phyloP scores from a whole-genome alignment of 2,888 invertebrate species.

The Aethes cnicana region DNA sequence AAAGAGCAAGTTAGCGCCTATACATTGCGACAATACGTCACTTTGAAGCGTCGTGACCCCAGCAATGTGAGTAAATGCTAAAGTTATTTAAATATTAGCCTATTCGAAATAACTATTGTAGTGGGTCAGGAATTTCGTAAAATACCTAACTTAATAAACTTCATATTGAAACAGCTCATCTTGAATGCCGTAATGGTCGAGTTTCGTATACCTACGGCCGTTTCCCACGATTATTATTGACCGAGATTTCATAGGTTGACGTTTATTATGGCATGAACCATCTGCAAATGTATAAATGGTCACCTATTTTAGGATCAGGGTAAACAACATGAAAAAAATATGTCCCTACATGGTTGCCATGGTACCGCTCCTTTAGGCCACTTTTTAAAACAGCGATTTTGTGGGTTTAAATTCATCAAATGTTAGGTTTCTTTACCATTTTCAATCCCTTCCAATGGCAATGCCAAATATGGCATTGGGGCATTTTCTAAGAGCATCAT shows the following conservation, averaged over 20 bases:
- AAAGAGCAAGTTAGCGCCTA: slow-evolving; percentile 25
- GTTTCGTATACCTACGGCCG: background rate
- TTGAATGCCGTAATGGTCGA: background rate
- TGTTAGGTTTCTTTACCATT: no score
- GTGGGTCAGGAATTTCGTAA: background rate
- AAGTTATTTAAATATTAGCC: slow-evolving; percentile 22
- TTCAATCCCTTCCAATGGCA: no score
- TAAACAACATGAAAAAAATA: no score
- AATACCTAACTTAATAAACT: background rate
- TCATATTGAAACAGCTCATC: slow-evolving; percentile 3
- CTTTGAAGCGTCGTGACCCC: slow-evolving; percentile 26
- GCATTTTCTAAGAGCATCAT: no score
- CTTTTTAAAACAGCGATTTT: no score
- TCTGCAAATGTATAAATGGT: no score
- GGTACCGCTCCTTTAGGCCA: no score
- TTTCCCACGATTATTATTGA: background rate
- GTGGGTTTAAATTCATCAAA: no score
- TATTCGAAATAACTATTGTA: slow-evolving; percentile 14
- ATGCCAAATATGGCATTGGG: no score
- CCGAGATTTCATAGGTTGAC: background rate
- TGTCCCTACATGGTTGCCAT: no score
- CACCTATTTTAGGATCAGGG: no score
- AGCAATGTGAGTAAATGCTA: slow-evolving; percentile 18
- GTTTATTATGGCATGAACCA: no score
- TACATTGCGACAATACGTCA: slow-evolving; percentile 36